Conservation (phyloP, 2,888 invertebrate genomes). For the Diaperis boleti region DNA sequence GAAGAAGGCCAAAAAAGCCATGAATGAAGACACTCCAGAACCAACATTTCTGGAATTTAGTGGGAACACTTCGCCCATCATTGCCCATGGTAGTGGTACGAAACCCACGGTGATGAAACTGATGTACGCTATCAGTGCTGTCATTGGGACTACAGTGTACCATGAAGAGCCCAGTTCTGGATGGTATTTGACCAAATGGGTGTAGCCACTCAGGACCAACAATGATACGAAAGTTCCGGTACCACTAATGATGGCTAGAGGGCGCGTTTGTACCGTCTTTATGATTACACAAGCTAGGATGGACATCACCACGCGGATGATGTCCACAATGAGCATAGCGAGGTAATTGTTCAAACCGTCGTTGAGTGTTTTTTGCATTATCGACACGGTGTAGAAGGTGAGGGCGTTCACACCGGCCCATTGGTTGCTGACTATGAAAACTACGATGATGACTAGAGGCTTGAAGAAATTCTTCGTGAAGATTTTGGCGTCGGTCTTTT, state of each 20-base stretch:
- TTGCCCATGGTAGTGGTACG: conserved; percentile 78
- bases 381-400: conserved; percentile 78
- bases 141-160: conserved; percentile 55
- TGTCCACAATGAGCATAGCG: conserved; percentile 75
- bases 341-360: conserved; percentile 74
- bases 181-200: conserved; percentile 34
- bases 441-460: conserved; percentile 73
- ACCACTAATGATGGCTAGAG: conserved; percentile 75
- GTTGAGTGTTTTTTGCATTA: conserved; percentile 71
- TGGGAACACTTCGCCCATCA: conserved; percentile 80
- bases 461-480: conserved; percentile 64
- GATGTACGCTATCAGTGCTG: conserved; percentile 71
- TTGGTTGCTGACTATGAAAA: conserved; percentile 77
- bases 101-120: conserved; percentile 73
- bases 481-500: background rate
- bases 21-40: conserved; percentile 75
- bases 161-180: conserved; percentile 51
- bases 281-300: conserved; percentile 74
- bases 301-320: conserved; percentile 73
- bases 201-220: conserved; percentile 51
- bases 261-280: conserved; percentile 73
- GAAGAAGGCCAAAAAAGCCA: conserved; percentile 75
- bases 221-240: conserved; percentile 73
- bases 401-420: conserved; percentile 80
- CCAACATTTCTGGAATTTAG: conserved; percentile 70